phyloP scores from a whole-genome alignment of 1,140 invertebrate species.

The Tetramorium alpestre region DNA sequence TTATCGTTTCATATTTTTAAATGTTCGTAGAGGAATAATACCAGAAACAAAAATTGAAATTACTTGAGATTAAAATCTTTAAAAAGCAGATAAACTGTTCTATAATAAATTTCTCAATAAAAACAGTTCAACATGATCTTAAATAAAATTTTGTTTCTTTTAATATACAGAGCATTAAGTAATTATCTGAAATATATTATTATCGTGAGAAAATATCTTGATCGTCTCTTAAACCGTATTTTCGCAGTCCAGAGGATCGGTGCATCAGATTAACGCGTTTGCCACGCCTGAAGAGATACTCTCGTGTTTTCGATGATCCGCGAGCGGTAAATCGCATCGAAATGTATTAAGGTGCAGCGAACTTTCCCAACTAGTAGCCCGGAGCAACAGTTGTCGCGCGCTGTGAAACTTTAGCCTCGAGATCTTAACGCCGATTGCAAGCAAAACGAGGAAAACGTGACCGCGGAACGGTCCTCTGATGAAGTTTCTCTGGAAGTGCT shows the following conservation, averaged over 20 bases:
- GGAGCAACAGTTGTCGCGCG: conserved; percentile 69
- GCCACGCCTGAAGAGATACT: not conserved
- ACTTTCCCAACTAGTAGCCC: conserved; percentile 36
- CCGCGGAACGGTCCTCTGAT: conserved; percentile 5
- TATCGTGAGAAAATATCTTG: conserved; percentile 24
- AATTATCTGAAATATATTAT: conserved; percentile 16
- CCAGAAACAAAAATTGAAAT: not conserved
- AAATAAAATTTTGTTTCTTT: not conserved
- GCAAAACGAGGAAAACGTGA: conserved; percentile 25
- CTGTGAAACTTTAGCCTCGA: conserved; percentile 55
- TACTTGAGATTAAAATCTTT: not conserved
- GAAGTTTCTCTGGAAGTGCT: conserved; percentile 32
- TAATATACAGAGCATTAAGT: not conserved
- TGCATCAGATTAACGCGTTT: conserved; percentile 13
- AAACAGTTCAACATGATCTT: not conserved
- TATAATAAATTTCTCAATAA: not conserved
- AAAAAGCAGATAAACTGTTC: not conserved
- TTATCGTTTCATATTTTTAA: not conserved
- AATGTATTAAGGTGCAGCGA: conserved; percentile 40
- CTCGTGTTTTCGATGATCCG: not conserved
- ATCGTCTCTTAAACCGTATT: conserved; percentile 29
- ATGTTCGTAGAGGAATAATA: not conserved
- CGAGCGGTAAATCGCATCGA: conserved; percentile 51
- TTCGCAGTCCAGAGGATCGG: not conserved
- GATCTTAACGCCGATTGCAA: conserved; percentile 58